Evolutionary conservation across 2,888 invertebrate genomes (phyloP), one percentile per base, ranked within the genome.

Genomic region (Ctenicera cuprea): DNA sequence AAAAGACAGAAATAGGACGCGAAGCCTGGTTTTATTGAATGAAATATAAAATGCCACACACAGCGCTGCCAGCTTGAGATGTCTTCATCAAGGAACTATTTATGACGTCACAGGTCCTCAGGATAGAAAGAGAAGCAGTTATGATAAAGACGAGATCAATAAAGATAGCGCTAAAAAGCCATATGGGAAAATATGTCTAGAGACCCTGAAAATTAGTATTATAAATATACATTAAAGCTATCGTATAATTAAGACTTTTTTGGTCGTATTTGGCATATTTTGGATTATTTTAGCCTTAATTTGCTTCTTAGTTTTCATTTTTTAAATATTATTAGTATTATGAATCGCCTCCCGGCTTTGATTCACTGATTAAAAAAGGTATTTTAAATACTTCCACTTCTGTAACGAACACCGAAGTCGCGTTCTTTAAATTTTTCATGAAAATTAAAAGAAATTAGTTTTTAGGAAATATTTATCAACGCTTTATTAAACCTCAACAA

Each of bases 41-140:
- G 82, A 83, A 82, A 82, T 82, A 83, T 81, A 82, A 77, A 85
- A 87, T 87, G 85, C 87, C 87, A 87, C 87, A 87, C 87, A 87
- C 87, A 84, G 82, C 83, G 86, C 84, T 79, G 85, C 85, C 85
- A 84, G 83, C 79, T 82, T 80, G 84, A 86, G 86, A 87, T 86
- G 86, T 87, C 87, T 87, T 87, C 87, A 87, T 87, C 87, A 87
- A 84, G 82, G 81, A 85, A 86, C 85, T 85, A 85, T 85, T 85
- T 84, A 82, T 86, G 87, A 87, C 86, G 86, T 86, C 86, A 86
- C 73, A 74, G 76, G 75, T 79, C 77, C 74, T 73, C 64, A 67
- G 73, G 75, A 75, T 74, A 79, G 71, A 78, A 76, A 73, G 76
- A 71, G 73, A 76, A 12, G 68, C 8, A 9, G 11, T 48, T 65